Evolutionary conservation across 23 tunicate species (phyloP).

Genomic region (Trididemnum clinides): DNA sequence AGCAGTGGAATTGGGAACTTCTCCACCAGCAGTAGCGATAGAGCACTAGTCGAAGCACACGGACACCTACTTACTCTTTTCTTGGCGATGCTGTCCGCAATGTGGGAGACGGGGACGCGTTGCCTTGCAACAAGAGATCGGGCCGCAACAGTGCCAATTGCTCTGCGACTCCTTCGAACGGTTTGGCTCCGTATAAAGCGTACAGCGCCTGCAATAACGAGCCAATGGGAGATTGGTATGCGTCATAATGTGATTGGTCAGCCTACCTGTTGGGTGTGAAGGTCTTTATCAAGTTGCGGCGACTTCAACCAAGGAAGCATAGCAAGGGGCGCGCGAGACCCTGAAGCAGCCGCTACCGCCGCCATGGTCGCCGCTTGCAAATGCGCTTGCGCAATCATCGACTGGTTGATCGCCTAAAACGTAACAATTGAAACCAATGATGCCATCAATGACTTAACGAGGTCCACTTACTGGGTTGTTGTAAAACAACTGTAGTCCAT

Average conservation of each 20-base stretch:
- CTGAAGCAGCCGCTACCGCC: conserved; percentile 8
- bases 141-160: conserved; percentile 13
- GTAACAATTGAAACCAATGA: neutral
- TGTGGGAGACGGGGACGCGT: conserved; percentile 4
- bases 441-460: neutral
- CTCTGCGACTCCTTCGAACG: neutral
- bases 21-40: no score
- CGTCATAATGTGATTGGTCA: no score
- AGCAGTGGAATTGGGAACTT: no score
- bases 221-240: no score
- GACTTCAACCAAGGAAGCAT: conserved; percentile 38
- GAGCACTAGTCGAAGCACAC: no score
- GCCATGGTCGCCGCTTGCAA: conserved; percentile 29
- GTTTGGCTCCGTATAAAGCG: neutral
- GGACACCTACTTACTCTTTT: neutral
- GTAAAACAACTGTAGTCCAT: conserved; percentile 26
- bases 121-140: neutral
- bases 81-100: neutral
- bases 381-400: conserved; percentile 28
- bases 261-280: no score
- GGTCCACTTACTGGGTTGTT: conserved; percentile 41
- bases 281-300: no score
- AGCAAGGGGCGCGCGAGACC: neutral
- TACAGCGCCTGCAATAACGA: conserved; percentile 7
- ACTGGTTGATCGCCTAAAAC: neutral